These are phyloP conservation scores for Malacoraja senta DNA, from an alignment of 2,797 vertebrate species.

Conservation along the genomic window DNA sequence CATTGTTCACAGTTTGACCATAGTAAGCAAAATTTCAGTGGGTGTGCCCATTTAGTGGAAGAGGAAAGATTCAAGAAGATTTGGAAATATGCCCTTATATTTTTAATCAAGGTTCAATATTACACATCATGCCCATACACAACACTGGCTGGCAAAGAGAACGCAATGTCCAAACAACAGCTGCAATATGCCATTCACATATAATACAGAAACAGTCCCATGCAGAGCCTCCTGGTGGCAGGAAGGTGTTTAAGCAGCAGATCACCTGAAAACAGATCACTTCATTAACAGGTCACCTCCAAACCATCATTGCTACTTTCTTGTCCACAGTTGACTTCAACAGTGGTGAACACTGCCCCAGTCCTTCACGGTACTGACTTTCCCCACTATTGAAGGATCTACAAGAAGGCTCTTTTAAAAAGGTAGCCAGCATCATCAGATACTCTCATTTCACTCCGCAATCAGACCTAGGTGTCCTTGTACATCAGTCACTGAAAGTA, in stretches of 20 bases:
- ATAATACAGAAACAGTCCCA: neutral
- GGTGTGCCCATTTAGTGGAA: neutral
- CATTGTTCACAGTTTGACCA: neutral
- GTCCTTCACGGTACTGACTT: no score
- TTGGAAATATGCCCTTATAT: neutral
- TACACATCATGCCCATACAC: neutral
- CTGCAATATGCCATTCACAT: constrained; percentile 8
- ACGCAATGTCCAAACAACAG: neutral
- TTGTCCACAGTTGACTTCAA: no score
- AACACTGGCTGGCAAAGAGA: neutral
- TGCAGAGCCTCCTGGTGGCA: constrained; percentile 20
- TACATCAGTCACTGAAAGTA: no score
- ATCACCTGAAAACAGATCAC: neutral
- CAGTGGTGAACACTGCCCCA: no score
- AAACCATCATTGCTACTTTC: neutral
- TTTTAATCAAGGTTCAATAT: neutral
- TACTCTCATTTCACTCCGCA: no score
- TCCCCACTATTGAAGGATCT: no score
- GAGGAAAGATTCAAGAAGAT: neutral
- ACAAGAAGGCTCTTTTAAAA: no score
- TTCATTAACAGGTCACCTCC: neutral
- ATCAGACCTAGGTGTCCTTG: no score
- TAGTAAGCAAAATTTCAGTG: neutral
- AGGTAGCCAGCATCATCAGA: no score
- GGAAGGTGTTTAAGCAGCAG: neutral